phyloP scores from a whole-genome alignment of 2,888 invertebrate species.

The Caenorhabditis panamensis region DNA sequence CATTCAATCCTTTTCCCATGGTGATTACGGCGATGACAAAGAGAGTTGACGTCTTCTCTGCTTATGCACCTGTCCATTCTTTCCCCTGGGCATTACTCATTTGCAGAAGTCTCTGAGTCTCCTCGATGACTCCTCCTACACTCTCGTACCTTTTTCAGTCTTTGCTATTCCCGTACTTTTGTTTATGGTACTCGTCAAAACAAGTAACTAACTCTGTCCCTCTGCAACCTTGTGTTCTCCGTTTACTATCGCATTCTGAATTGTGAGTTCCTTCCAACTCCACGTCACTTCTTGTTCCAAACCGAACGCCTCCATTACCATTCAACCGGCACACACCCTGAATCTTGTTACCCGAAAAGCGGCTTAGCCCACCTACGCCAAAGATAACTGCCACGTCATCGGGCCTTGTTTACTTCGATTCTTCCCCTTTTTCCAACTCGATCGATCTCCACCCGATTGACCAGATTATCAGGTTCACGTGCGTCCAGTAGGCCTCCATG shows the following conservation, averaged over 20 bases:
- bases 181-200: neutral
- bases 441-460: constrained; percentile 31
- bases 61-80: no score
- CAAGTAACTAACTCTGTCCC: constrained; percentile 1
- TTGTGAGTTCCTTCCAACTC: neutral
- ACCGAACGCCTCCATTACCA: neutral
- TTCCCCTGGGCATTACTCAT: neutral
- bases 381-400: constrained; percentile 28
- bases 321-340: neutral
- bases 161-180: neutral
- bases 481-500: constrained; percentile 16
- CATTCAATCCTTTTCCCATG: neutral
- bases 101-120: no score
- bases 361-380: neutral
- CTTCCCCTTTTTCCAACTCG: constrained; percentile 3
- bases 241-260: neutral
- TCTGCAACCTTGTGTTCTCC: neutral
- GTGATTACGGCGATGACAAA: neutral
- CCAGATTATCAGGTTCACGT: constrained; percentile 30
- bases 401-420: constrained; percentile 20
- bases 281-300: neutral
- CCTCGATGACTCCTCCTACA: neutral
- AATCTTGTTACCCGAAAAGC: neutral
- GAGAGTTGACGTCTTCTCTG: neutral
- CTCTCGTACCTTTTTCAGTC: neutral